Evolutionary conservation across 2,113 vertebrate species (phyloP), one percentile per base, ranked within the genome.

Genomic region (Dromas ardeola): DNA sequence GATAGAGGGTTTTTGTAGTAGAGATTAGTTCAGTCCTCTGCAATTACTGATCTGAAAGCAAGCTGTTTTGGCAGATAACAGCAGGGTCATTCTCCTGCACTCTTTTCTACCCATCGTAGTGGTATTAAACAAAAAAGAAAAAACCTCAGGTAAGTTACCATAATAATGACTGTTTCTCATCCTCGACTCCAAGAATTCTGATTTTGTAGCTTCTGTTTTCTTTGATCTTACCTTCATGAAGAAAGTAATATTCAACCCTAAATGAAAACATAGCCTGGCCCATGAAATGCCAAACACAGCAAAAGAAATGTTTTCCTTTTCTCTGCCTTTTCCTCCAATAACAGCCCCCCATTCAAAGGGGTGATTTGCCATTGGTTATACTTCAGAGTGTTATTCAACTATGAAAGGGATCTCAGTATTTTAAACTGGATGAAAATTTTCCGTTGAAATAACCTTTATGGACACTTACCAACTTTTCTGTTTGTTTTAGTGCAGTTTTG

Each of bases 221-320:
- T 29, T 27, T 43, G 19, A 40, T 82, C 42, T 96, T 86, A 85
- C 59, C 22, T 77, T 92, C 71, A 81, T 58, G 78, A 58, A 78
- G 69, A 56, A 88, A 87, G 94, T 85, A 85, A 71, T 73, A 49
- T 59, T 70, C 55, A 93, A 34, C 47, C 74, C 27, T 67, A 89
- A 87, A 82, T 61, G 76, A 86, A 96, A 96, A 91, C 40, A 61
- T 47, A 56, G 8, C 25, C 71, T 78, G 40, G 29, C 4, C 23
- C 59, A 42, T 56, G 74, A 95, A 91, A 84, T 90, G 88, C 56
- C 85, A 96, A 95, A 93, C 15, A 53, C 50, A 87, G 23, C 86
- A 89, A 81, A 87, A 92, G 6, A 95, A 90, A 86, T 90, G 15
- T 90, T 95, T 97, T 94, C 20, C 32, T 86, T 70, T 88, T 89